phyloP scores from a whole-genome alignment of 92 coral and sea anemone species.

The Montipora capitata region DNA sequence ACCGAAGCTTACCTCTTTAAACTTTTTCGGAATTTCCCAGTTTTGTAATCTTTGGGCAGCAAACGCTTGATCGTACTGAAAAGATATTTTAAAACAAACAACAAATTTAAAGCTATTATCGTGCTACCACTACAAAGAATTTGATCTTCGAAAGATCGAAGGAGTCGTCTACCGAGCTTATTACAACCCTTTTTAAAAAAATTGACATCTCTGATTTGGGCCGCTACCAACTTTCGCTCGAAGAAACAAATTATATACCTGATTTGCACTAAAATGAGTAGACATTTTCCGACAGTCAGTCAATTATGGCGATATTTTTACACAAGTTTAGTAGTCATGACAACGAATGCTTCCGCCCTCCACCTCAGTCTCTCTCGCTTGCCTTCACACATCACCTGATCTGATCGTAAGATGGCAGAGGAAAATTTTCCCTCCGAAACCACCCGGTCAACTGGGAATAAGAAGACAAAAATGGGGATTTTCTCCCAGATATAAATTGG shows the following conservation, averaged over 20 bases:
- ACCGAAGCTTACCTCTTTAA: slow-evolving; percentile 83
- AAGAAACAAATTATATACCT: slow-evolving; percentile 68
- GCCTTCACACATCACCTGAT: neutral
- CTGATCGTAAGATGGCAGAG: neutral
- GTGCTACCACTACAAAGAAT: too few species aligned
- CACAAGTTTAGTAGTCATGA: slow-evolving; percentile 24
- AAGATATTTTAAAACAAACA: neutral
- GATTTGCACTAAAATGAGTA: slow-evolving; percentile 98
- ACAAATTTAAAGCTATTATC: neutral
- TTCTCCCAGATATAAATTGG: neutral
- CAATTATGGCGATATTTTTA: neutral
- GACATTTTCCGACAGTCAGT: slow-evolving; percentile 72
- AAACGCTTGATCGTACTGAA: slow-evolving; percentile 95
- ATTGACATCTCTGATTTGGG: neutral
- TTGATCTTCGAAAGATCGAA: too few species aligned
- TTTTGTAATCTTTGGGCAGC: slow-evolving; percentile 93
- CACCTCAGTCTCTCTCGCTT: slow-evolving; percentile 28
- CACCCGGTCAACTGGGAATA: neutral
- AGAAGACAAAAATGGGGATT: neutral
- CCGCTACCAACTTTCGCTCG: neutral
- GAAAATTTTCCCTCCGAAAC: neutral
- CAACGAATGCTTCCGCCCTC: neutral
- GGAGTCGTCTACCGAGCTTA: too few species aligned
- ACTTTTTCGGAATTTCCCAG: slow-evolving; percentile 91
- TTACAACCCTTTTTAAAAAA: too few species aligned